These are phyloP conservation scores for Microdon myrmicae DNA, from an alignment of 2,888 invertebrate genomes.

Conservation along the genomic window DNA sequence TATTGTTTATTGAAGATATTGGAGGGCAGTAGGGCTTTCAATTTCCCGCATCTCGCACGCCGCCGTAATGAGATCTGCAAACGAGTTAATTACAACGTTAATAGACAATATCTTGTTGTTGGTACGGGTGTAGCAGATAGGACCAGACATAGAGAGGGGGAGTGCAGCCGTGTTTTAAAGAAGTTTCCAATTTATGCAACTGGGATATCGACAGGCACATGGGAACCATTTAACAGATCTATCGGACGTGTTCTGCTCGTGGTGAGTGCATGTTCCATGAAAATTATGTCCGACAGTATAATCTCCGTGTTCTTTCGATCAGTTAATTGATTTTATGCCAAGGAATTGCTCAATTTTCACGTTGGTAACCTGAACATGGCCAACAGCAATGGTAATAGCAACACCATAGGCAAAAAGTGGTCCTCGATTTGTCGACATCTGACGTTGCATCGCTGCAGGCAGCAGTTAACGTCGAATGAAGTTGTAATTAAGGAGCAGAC, in stretches of 20 bases:
- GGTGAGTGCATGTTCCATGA: conserved; percentile 35
- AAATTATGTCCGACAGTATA: conserved; percentile 48
- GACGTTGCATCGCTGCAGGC: conserved; percentile 5
- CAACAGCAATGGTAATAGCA: too few species aligned
- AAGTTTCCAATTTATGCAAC: conserved; percentile 4
- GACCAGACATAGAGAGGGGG: conserved; percentile 2
- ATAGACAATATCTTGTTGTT: too few species aligned
- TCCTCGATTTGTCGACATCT: background rate
- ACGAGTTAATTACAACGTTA: conserved; percentile 39
- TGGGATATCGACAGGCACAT: background rate
- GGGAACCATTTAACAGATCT: conserved; percentile 4
- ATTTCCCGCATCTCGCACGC: too few species aligned
- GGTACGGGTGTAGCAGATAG: too few species aligned
- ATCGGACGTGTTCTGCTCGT: conserved; percentile 7
- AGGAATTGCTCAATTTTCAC: conserved; percentile 50
- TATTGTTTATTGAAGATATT: conserved; percentile 47
- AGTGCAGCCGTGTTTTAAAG: conserved; percentile 6
- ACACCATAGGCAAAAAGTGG: too few species aligned
- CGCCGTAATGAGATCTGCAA: conserved; percentile 14
- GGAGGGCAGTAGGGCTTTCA: conserved; percentile 47
- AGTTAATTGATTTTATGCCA: conserved; percentile 52
- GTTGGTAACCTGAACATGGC: conserved; percentile 18
- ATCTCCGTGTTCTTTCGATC: conserved; percentile 47
- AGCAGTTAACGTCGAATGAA: conserved; percentile 15
- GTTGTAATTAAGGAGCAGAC: conserved; percentile 40